Evolutionary conservation across 2,888 invertebrate species (phyloP).

Genomic region (Marasmarcha lunaedactyla): DNA sequence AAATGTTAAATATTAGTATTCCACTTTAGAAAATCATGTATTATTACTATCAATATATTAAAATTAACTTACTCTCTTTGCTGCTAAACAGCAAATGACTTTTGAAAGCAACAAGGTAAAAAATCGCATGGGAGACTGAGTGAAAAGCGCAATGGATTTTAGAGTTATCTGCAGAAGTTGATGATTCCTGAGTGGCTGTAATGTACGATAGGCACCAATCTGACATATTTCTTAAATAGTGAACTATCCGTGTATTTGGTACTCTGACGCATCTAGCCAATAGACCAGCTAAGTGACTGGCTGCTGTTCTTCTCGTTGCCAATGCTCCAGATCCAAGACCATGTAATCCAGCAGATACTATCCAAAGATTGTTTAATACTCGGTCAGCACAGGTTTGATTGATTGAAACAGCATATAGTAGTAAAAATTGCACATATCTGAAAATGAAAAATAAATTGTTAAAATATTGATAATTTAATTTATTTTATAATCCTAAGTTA

Average conservation of each 20-base stretch:
- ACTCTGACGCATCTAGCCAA: slow-evolving; percentile 52
- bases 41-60: background rate
- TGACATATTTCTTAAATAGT: slow-evolving; percentile 75
- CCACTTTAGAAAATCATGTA: background rate
- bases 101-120: slow-evolving; percentile 92
- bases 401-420: slow-evolving; percentile 60
- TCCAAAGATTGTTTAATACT: slow-evolving; percentile 45
- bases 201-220: slow-evolving; percentile 90
- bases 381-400: slow-evolving; percentile 54
- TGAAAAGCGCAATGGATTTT: slow-evolving; percentile 91
- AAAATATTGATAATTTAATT: slow-evolving; percentile 3
- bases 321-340: slow-evolving; percentile 43
- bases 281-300: slow-evolving; percentile 52
- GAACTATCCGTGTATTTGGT: slow-evolving; percentile 42
- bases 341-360: slow-evolving; percentile 45
- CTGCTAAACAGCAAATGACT: slow-evolving; percentile 84
- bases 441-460: slow-evolving; percentile 14
- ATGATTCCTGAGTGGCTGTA: slow-evolving; percentile 70
- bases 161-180: slow-evolving; percentile 33
- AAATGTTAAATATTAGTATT: slow-evolving; percentile 3
- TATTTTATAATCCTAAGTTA: background rate
- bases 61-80: slow-evolving; percentile 76
- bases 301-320: slow-evolving; percentile 46
- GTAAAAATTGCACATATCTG: slow-evolving; percentile 62
- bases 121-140: slow-evolving; percentile 90